Evolutionary conservation across 1,140 invertebrate species (phyloP).

Genomic region (Cydia strobilella): DNA sequence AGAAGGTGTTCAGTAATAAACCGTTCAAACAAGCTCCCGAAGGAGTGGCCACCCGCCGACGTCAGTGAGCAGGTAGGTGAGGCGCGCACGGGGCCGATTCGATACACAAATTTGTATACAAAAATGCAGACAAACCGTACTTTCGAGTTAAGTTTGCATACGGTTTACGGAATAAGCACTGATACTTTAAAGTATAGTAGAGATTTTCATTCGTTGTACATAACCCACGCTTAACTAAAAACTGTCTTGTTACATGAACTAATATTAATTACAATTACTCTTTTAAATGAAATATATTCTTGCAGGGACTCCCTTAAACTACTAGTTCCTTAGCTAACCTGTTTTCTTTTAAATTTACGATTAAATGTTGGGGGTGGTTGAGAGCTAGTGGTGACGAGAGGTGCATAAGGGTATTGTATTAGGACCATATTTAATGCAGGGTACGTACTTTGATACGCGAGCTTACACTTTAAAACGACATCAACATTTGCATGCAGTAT

Average conservation of each 20-base stretch:
- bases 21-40: neutral
- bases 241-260: conserved; percentile 42
- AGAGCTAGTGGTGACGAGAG: conserved; percentile 56
- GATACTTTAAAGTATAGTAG: conserved; percentile 36
- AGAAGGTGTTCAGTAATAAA: neutral
- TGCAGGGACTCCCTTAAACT: conserved; percentile 65
- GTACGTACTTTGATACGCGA: conserved; percentile 26
- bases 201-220: conserved; percentile 67
- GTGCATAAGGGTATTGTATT: conserved; percentile 38
- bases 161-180: conserved; percentile 29
- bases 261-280: conserved; percentile 56
- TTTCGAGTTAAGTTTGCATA: conserved; percentile 32
- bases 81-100: neutral
- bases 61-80: neutral
- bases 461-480: conserved; percentile 22
- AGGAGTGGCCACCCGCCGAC: neutral
- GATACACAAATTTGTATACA: neutral
- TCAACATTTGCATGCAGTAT: conserved; percentile 25
- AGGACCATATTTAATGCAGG: conserved; percentile 34
- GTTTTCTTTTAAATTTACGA: conserved; percentile 66
- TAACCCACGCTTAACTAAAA: conserved; percentile 58
- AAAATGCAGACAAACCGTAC: neutral
- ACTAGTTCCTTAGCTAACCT: conserved; percentile 67
- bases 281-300: conserved; percentile 75
- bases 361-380: conserved; percentile 41